These are phyloP conservation scores for Zoanthus solanderi DNA, from an alignment of 92 coral and sea anemone genomes.

Conservation along the genomic window DNA sequence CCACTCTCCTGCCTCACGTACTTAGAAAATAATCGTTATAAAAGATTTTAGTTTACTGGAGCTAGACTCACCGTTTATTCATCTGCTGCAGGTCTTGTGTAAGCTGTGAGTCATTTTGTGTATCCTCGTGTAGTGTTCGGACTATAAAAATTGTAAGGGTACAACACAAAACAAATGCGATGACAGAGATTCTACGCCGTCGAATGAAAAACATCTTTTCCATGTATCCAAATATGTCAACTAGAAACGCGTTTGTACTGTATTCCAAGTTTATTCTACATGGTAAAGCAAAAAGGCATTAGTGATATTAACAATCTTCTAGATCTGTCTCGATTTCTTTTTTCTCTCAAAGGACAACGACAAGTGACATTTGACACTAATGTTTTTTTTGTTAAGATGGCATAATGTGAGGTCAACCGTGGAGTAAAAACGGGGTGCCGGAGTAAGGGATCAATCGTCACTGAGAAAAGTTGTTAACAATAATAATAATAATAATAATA, in stretches of 20 bases:
- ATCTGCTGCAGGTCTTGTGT: background rate
- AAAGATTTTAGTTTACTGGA: too few relatives aligned
- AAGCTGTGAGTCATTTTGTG: background rate
- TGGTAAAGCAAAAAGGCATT: background rate
- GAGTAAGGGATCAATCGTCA: too few relatives aligned
- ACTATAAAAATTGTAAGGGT: background rate
- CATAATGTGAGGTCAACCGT: background rate
- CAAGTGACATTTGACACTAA: conserved; percentile 1
- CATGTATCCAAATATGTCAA: background rate
- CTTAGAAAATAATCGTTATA: too few relatives aligned
- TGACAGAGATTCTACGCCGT: conserved; percentile 30
- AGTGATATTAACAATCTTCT: too few relatives aligned
- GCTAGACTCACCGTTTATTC: conserved; percentile 1
- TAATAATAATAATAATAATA: too few relatives aligned
- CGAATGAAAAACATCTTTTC: conserved; percentile 30
- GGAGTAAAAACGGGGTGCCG: background rate
- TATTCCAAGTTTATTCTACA: background rate
- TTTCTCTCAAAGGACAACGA: background rate
- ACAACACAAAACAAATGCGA: conserved; percentile 12
- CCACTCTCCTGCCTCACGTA: too few relatives aligned
- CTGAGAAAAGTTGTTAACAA: too few relatives aligned
- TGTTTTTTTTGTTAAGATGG: background rate
- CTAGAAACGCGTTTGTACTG: background rate
- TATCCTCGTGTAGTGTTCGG: background rate
- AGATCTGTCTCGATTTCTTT: background rate